These are phyloP conservation scores for Agrenia bidenticulata DNA, from an alignment of 2,888 invertebrate genomes.

Conservation along the genomic window DNA sequence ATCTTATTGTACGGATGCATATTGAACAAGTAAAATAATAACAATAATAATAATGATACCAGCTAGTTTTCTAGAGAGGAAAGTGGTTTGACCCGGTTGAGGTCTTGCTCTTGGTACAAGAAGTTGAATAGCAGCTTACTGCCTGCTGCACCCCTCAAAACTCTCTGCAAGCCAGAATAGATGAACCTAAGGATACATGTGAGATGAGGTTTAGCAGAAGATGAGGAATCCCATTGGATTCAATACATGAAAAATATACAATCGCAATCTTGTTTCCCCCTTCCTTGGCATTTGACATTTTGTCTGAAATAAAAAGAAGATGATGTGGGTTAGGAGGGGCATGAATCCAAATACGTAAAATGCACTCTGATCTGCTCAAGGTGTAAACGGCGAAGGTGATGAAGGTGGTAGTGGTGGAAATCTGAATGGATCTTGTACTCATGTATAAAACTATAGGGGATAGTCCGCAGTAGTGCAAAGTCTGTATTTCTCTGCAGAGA, in stretches of 20 bases:
- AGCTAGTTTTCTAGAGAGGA: slow-evolving; percentile 34
- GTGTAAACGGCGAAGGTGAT: neutral
- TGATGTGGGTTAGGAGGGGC: slow-evolving; percentile 36
- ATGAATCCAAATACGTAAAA: slow-evolving; percentile 1
- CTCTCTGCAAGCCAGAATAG: neutral
- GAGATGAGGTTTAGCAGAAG: slow-evolving; percentile 3
- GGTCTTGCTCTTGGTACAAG: slow-evolving; percentile 23
- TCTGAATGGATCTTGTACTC: too few relatives aligned
- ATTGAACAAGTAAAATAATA: slow-evolving; percentile 10
- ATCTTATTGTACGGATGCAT: neutral
- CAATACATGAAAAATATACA: slow-evolving; percentile 4
- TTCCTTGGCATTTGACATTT: slow-evolving; percentile 1
- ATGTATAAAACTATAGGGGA: too few relatives aligned
- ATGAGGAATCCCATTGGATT: neutral
- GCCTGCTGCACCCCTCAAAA: neutral
- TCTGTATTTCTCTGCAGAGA: too few relatives aligned
- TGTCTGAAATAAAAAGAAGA: slow-evolving; percentile 4
- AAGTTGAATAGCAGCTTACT: slow-evolving; percentile 10
- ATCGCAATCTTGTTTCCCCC: neutral
- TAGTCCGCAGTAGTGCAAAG: too few relatives aligned
- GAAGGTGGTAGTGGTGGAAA: too few relatives aligned
- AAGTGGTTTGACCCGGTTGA: slow-evolving; percentile 51
- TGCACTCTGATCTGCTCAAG: slow-evolving; percentile 7
- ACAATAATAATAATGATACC: slow-evolving; percentile 9
- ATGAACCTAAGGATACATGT: neutral